phyloP scores from a whole-genome alignment of 2,888 invertebrate species.

The Sinohyriopsis cumingii region DNA sequence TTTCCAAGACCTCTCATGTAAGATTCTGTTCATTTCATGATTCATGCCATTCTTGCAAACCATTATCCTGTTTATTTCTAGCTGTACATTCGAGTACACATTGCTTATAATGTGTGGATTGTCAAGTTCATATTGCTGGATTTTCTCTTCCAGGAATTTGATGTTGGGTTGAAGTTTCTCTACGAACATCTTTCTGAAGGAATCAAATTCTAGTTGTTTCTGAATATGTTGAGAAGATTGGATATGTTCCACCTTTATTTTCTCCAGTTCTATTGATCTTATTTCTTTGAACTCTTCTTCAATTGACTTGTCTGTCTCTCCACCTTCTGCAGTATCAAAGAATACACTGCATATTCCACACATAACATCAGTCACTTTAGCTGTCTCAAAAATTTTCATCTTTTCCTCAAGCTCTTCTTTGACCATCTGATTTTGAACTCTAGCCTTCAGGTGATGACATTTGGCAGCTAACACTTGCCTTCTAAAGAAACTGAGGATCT shows the following conservation, averaged over 20 bases:
- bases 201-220: conserved; percentile 10
- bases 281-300: conserved; percentile 11
- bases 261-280: neutral
- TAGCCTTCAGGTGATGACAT: conserved; percentile 7
- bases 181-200: conserved; percentile 16
- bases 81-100: neutral
- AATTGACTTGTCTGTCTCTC: no score
- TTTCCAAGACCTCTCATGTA: neutral
- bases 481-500: neutral
- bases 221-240: conserved; percentile 10
- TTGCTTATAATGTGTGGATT: neutral
- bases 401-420: conserved; percentile 31
- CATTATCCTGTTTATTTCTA: conserved; percentile 3
- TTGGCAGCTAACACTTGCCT: neutral
- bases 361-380: conserved; percentile 25
- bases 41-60: neutral
- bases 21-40: neutral
- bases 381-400: conserved; percentile 22
- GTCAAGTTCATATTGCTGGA: conserved; percentile 11
- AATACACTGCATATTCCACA: conserved; percentile 44
- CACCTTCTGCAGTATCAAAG: conserved; percentile 12
- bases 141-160: conserved; percentile 9
- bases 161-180: conserved; percentile 17
- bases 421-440: conserved; percentile 19
- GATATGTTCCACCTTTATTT: conserved; percentile 6